Evolutionary conservation across 2,113 vertebrate genomes (phyloP).

Genomic region (Trochalopteron elliotii): DNA sequence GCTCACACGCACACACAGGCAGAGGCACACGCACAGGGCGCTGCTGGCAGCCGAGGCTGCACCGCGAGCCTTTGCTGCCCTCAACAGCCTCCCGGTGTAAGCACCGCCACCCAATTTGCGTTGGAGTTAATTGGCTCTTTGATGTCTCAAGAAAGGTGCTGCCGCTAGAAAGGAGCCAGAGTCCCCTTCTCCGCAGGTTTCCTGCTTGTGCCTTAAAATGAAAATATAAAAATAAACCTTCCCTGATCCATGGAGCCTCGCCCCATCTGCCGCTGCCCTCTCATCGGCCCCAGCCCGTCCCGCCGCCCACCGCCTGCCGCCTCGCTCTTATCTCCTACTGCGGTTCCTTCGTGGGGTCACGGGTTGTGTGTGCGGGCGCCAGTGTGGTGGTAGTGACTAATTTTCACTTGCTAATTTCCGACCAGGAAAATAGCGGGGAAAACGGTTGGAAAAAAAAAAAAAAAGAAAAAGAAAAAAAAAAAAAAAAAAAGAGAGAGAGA

Average conservation of each 20-base stretch:
- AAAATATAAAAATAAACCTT: constrained; percentile 6
- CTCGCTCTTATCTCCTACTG: constrained; percentile 58
- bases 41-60: constrained; percentile 64
- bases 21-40: neutral
- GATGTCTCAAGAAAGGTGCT: constrained; percentile 90
- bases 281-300: neutral
- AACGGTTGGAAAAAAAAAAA: accelerated
- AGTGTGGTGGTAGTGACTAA: constrained; percentile 58
- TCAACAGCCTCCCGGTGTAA: constrained; percentile 86
- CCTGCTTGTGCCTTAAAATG: constrained; percentile 57
- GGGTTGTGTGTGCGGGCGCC: constrained; percentile 2
- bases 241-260: neutral
- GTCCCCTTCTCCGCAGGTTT: constrained; percentile 61
- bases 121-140: constrained; percentile 97
- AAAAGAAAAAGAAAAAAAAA: neutral
- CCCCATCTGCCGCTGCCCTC: neutral
- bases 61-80: constrained; percentile 81
- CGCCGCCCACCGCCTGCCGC: constrained; percentile 30
- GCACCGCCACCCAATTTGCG: constrained; percentile 88
- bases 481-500: neutral
- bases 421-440: constrained; percentile 25
- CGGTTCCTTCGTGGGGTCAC: constrained; percentile 70
- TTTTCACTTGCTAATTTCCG: constrained; percentile 78
- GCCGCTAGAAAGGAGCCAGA: constrained; percentile 70
- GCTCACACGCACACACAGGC: neutral